These are phyloP conservation scores for Lasioglossum malachurum DNA, from an alignment of 2,888 invertebrate genomes.

Conservation along the genomic window DNA sequence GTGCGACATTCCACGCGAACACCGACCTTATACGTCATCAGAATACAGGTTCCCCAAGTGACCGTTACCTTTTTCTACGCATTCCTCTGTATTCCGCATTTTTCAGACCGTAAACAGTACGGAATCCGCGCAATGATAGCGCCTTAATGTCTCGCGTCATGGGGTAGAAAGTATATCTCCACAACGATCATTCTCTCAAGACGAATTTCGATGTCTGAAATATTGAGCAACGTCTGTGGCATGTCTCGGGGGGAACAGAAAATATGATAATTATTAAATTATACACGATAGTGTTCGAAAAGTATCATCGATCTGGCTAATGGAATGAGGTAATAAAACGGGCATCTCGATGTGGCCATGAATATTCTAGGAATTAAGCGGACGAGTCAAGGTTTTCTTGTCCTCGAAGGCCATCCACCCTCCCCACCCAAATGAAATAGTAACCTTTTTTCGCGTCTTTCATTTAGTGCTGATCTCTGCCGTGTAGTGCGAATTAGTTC, in stretches of 20 bases:
- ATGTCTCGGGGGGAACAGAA: neutral
- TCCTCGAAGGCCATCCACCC: slow-evolving; percentile 59
- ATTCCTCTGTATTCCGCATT: slow-evolving; percentile 37
- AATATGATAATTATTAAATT: neutral
- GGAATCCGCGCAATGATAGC: slow-evolving; percentile 7
- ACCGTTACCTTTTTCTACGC: slow-evolving; percentile 27
- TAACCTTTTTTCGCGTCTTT: slow-evolving; percentile 26
- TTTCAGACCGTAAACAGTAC: slow-evolving; percentile 10
- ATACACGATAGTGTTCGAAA: neutral
- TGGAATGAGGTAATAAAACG: neutral
- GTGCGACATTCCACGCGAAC: slow-evolving; percentile 54
- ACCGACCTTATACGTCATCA: slow-evolving; percentile 55
- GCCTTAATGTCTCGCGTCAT: neutral
- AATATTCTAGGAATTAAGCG: slow-evolving; percentile 42
- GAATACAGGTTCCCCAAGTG: slow-evolving; percentile 33
- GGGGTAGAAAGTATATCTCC: slow-evolving; percentile 8
- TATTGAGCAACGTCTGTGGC: neutral
- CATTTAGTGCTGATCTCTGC: slow-evolving; percentile 66
- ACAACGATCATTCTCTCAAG: neutral
- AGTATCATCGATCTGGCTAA: neutral
- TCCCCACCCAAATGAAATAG: slow-evolving; percentile 52
- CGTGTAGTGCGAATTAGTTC: neutral
- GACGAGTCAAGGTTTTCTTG: slow-evolving; percentile 46
- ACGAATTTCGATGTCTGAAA: neutral
- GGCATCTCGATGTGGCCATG: slow-evolving; percentile 17